These are phyloP conservation scores for Ibidorhyncha struthersii DNA, from an alignment of 2,113 vertebrate species.

Conservation along the genomic window DNA sequence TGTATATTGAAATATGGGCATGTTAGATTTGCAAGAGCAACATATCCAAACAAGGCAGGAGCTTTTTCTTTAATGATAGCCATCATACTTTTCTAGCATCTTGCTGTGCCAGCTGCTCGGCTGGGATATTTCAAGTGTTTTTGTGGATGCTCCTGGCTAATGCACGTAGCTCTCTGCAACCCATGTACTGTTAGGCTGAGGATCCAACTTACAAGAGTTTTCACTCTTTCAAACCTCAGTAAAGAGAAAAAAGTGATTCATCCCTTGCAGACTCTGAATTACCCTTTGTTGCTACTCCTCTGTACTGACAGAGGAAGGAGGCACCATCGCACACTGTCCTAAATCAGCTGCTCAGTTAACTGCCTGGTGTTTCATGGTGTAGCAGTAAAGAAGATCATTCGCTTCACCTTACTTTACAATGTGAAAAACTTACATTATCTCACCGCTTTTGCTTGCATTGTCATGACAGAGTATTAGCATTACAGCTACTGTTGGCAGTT, in stretches of 20 bases:
- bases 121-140: neutral
- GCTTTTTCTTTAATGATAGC: neutral
- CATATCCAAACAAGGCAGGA: neutral
- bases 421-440: neutral
- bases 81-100: neutral
- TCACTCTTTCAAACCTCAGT: neutral
- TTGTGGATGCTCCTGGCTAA: neutral
- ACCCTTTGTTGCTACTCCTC: neutral
- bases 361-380: accelerated
- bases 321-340: neutral
- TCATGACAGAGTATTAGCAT: neutral
- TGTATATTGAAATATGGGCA: neutral
- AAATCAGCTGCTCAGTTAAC: neutral
- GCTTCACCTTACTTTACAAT: neutral
- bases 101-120: neutral
- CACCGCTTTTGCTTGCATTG: neutral
- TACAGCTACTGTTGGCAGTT: neutral
- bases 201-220: neutral
- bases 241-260: neutral
- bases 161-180: neutral
- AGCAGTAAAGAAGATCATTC: neutral
- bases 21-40: neutral
- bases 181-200: neutral
- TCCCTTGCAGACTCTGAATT: neutral
- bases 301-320: neutral